phyloP scores from a whole-genome alignment of 2,113 vertebrate genomes.

The Thoracochromis brauschi region DNA sequence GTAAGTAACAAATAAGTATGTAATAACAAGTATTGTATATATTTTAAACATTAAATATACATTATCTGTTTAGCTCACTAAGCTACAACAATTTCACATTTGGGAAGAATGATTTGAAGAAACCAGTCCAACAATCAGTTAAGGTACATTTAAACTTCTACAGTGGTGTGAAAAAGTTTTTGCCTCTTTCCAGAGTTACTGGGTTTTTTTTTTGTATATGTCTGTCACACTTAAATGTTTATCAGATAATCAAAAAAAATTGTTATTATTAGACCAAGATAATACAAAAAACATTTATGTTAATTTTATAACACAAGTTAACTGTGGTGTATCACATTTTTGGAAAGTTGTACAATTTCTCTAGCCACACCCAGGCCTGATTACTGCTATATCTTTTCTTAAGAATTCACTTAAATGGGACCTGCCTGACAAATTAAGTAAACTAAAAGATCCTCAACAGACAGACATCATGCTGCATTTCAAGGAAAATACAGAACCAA shows the following conservation, averaged over 20 bases:
- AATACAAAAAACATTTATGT: neutral
- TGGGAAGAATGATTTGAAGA: conserved; percentile 45
- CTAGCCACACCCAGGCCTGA: neutral
- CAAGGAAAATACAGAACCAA: neutral
- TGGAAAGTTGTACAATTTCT: neutral
- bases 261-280: neutral
- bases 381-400: fast-evolving
- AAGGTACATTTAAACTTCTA: conserved; percentile 38
- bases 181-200: neutral
- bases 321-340: neutral
- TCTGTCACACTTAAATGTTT: neutral
- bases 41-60: neutral
- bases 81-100: conserved; percentile 71
- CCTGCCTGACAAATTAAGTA: neutral
- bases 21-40: neutral
- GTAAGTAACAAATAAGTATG: neutral
- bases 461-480: fast-evolving
- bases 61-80: neutral
- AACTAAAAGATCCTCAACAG: neutral
- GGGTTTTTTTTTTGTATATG: neutral
- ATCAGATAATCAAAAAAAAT: neutral
- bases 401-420: neutral
- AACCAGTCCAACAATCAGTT: conserved; percentile 59
- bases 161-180: neutral
- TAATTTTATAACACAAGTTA: neutral